Percentiles rank a stretch among this genome's conserved stretches.
Evolutionary conservation across 2,888 invertebrate genomes (phyloP).

Genomic region (Liodrosophila aerea): DNA sequence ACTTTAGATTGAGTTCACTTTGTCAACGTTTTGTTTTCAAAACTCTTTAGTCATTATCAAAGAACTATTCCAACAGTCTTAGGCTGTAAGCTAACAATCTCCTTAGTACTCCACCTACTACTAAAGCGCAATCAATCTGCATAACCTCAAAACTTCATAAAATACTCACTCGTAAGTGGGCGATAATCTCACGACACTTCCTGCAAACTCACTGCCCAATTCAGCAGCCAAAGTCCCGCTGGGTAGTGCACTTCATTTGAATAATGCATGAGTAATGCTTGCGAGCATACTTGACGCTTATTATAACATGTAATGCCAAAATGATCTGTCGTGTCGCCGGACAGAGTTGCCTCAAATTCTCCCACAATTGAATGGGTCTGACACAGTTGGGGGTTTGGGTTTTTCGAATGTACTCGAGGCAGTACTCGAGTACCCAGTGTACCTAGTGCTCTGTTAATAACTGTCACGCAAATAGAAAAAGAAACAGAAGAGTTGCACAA

Average conservation of each 20-base stretch:
- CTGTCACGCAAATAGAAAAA: conserved; percentile 12
- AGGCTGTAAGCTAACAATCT: too few relatives aligned
- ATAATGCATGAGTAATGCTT: neutral
- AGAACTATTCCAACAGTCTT: too few relatives aligned
- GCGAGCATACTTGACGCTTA: neutral
- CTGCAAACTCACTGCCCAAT: too few relatives aligned
- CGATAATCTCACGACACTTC: too few relatives aligned
- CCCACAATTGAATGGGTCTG: conserved; percentile 61
- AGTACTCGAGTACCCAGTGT: too few relatives aligned
- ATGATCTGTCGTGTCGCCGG: conserved; percentile 26
- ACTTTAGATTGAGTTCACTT: too few relatives aligned
- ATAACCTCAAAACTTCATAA: too few relatives aligned
- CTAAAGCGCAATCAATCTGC: too few relatives aligned
- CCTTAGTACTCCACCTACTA: too few relatives aligned
- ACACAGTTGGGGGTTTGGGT: conserved; percentile 12
- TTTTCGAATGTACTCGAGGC: conserved; percentile 4
- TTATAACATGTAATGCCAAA: conserved; percentile 36
- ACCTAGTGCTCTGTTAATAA: conserved; percentile 40
- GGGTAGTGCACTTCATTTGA: neutral
- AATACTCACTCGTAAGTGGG: too few relatives aligned
- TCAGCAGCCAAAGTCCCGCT: neutral
- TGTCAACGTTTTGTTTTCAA: too few relatives aligned
- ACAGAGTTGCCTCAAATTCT: conserved; percentile 48
- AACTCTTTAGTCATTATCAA: too few relatives aligned
- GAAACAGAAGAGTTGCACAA: neutral